Conservation (phyloP, 2,888 invertebrate genomes). For the Amphipyra tragopoginis region DNA sequence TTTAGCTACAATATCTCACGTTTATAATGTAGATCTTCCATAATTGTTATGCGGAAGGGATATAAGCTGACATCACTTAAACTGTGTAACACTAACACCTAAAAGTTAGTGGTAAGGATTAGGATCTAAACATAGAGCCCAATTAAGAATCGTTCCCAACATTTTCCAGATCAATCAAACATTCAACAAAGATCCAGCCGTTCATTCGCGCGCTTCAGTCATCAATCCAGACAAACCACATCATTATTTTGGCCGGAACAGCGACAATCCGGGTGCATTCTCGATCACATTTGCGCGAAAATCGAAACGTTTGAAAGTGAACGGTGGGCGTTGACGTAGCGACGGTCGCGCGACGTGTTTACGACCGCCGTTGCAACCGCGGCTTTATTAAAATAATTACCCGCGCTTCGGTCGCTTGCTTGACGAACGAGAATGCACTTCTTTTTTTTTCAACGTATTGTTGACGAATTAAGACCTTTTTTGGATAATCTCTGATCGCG, state of each 20-base stretch:
- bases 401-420: constrained; percentile 64
- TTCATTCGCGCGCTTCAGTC: constrained; percentile 35
- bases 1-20: constrained; percentile 6
- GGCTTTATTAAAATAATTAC: constrained; percentile 79
- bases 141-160: constrained; percentile 37
- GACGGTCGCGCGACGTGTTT: constrained; percentile 68
- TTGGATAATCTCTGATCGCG: constrained; percentile 28
- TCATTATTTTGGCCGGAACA: constrained; percentile 44
- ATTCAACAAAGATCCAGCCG: constrained; percentile 40
- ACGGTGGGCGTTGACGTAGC: constrained; percentile 72
- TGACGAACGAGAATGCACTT: constrained; percentile 68
- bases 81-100: no score
- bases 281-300: constrained; percentile 65
- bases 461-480: constrained; percentile 61
- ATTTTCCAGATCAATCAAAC: constrained; percentile 46
- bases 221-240: constrained; percentile 42
- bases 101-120: constrained; percentile 20
- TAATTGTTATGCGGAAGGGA: constrained; percentile 17
- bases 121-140: constrained; percentile 38
- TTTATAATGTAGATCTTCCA: no score
- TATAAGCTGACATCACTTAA: not conserved
- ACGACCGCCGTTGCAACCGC: constrained; percentile 66
- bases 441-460: constrained; percentile 59
- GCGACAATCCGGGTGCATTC: constrained; percentile 44
- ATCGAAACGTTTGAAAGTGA: constrained; percentile 68